Percentiles rank a stretch among this genome's conserved stretches.
phyloP scores from a whole-genome alignment of 2,888 invertebrate species.

The Petrolisthes cinctipes region DNA sequence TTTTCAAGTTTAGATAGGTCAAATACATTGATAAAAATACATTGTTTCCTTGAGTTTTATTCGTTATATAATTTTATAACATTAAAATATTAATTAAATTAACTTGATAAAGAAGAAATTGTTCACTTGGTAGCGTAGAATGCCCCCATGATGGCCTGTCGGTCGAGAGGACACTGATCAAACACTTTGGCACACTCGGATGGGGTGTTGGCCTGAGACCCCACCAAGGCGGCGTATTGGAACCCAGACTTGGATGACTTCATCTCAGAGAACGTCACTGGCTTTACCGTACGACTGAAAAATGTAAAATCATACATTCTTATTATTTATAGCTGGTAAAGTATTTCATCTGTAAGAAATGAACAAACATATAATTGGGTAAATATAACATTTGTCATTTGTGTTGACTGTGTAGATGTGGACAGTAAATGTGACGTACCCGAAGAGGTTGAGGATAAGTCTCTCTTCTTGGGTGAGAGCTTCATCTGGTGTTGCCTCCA shows the following conservation, averaged over 20 bases:
- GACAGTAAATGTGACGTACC: slow-evolving; percentile 39
- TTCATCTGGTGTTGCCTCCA: slow-evolving; percentile 56
- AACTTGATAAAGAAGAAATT: too few relatives aligned
- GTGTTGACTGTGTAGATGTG: neutral
- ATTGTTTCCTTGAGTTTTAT: too few relatives aligned
- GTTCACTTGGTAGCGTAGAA: slow-evolving; percentile 44
- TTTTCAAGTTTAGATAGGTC: too few relatives aligned
- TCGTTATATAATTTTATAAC: too few relatives aligned
- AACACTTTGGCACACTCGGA: slow-evolving; percentile 58
- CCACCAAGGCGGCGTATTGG: slow-evolving; percentile 64
- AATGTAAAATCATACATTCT: neutral
- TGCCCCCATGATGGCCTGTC: slow-evolving; percentile 48
- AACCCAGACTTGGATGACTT: slow-evolving; percentile 47
- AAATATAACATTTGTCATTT: neutral
- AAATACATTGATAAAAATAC: too few relatives aligned
- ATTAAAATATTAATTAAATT: too few relatives aligned
- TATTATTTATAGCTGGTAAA: neutral
- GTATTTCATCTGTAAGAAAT: neutral
- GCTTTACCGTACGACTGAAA: slow-evolving; percentile 43
- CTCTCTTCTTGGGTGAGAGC: slow-evolving; percentile 55
- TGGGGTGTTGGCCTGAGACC: slow-evolving; percentile 56
- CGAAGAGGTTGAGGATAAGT: slow-evolving; percentile 60
- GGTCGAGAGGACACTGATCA: slow-evolving; percentile 60
- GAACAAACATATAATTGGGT: neutral
- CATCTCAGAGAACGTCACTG: slow-evolving; percentile 46